Percentiles rank a stretch among this genome's conserved stretches.
These are phyloP conservation scores for Eubasilissa splendida DNA, from an alignment of 2,888 invertebrate species.

Conservation along the genomic window DNA sequence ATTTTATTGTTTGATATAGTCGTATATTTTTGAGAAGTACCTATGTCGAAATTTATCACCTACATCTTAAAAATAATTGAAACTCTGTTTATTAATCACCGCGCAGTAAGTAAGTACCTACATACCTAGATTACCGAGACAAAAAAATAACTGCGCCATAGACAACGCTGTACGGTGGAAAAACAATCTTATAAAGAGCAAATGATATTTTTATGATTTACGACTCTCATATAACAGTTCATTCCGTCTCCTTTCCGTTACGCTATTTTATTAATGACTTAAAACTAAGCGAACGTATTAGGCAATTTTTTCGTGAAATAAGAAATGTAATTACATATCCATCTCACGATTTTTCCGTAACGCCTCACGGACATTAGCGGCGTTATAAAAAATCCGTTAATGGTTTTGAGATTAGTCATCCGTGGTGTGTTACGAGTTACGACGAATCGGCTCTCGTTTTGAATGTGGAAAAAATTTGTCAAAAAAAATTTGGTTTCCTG, in stretches of 20 bases:
- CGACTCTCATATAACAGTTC: slow-evolving; percentile 26
- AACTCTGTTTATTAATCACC: no score
- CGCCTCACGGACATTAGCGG: slow-evolving; percentile 29
- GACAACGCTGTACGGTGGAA: slow-evolving; percentile 5
- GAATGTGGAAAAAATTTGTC: slow-evolving; percentile 11
- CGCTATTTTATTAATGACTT: slow-evolving; percentile 40
- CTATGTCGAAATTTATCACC: no score
- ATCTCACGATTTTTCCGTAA: slow-evolving; percentile 31
- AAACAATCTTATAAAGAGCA: slow-evolving; percentile 9
- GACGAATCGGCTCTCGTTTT: slow-evolving; percentile 46
- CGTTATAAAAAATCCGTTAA: slow-evolving; percentile 51
- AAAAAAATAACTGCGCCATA: not conserved
- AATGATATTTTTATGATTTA: slow-evolving; percentile 32
- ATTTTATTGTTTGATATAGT: no score
- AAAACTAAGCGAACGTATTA: slow-evolving; percentile 33
- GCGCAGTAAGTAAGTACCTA: no score
- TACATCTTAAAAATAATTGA: no score
- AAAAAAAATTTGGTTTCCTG: slow-evolving; percentile 50
- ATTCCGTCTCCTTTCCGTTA: slow-evolving; percentile 31
- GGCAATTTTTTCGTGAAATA: slow-evolving; percentile 39
- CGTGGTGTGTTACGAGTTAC: slow-evolving; percentile 20
- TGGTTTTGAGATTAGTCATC: slow-evolving; percentile 56
- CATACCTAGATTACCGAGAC: no score
- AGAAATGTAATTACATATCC: slow-evolving; percentile 40
- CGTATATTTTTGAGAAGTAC: no score